Base-by-base conservation (phyloP, 2,113 vertebrate species). In the Triplophysa siluroides region DNA sequence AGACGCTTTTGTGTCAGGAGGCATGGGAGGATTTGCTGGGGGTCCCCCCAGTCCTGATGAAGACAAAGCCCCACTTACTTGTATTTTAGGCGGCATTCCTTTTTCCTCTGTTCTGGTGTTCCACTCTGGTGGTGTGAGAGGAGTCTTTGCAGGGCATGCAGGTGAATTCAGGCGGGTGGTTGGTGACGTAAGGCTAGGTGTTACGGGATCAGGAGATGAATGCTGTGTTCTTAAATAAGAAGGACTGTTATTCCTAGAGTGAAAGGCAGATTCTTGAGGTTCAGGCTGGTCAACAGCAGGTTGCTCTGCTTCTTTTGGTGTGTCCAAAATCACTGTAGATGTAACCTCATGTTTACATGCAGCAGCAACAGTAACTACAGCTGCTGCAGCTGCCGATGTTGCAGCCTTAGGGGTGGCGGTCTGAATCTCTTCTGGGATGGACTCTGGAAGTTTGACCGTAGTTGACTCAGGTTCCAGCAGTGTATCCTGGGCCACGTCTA, bases 1-100 rank as follows among this genome's bases (percentile, higher is more conserved):
- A 0, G 96, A 99, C 0, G 97, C 98, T 90, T 99, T 99, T 0
- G 98, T 98, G 83, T 99, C 96, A 0, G 96, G 96, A 0, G 97
- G 98, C 85, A 93, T 84, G 26, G 92, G 87, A 43, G 92, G 90
- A 82, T 93, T 93, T 76, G 85, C 45, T 81, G 90, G 84, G 78
- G 90, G 83, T 23, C 76, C 83, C 75, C 83, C 90, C 81, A 90
- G 85, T 71, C 88, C 24, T 68, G 88, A 81, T 75, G 88, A 67
- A 65, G 90, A 85, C 68, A 89, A 88, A 65, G 91, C 87, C 9
- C 90, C 86, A 0, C 94, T 95, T 18, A 94, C 92, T 38, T 96
- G 93, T 0, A 95, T 92, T 0, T 93, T 93, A 69, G 94, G 92
- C 78, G 72, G 93, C 60, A 92, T 89, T 71, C 88, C 93, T 19